phyloP scores from a whole-genome alignment of 2,888 invertebrate species.

The Aphidius colemani region DNA sequence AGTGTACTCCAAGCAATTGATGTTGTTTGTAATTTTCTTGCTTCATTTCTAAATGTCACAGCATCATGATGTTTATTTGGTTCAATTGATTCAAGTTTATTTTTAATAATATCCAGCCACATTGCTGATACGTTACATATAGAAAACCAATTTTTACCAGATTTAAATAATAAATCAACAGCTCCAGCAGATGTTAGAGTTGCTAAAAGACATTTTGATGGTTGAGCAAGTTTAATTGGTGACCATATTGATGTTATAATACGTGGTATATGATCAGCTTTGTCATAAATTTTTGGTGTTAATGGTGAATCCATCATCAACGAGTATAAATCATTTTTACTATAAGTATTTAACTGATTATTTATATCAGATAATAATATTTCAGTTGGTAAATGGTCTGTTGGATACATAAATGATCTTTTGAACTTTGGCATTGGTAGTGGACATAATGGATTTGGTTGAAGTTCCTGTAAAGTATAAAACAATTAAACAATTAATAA shows the following conservation, averaged over 20 bases:
- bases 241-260: slow-evolving; percentile 50
- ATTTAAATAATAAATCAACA: slow-evolving; percentile 43
- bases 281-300: slow-evolving; percentile 45
- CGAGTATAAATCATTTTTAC: slow-evolving; percentile 44
- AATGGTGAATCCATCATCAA: slow-evolving; percentile 46
- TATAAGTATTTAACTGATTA: slow-evolving; percentile 39
- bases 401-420: slow-evolving; percentile 49
- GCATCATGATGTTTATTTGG: slow-evolving; percentile 6
- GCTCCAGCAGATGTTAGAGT: slow-evolving; percentile 50
- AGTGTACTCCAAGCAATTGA: slow-evolving; percentile 50
- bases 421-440: slow-evolving; percentile 44
- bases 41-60: slow-evolving; percentile 31
- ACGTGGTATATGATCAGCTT: slow-evolving; percentile 36
- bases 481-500: neutral
- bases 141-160: slow-evolving; percentile 47
- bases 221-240: slow-evolving; percentile 44
- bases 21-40: slow-evolving; percentile 44
- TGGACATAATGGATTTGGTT: slow-evolving; percentile 47
- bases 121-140: slow-evolving; percentile 41
- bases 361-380: slow-evolving; percentile 35
- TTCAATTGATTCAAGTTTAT: slow-evolving; percentile 26
- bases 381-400: slow-evolving; percentile 43
- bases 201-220: slow-evolving; percentile 47
- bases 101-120: slow-evolving; percentile 37
- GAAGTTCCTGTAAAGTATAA: slow-evolving; percentile 45